Evolutionary conservation across 2,797 vertebrate species (phyloP).

Genomic region (Chiropotes sagulatus): DNA sequence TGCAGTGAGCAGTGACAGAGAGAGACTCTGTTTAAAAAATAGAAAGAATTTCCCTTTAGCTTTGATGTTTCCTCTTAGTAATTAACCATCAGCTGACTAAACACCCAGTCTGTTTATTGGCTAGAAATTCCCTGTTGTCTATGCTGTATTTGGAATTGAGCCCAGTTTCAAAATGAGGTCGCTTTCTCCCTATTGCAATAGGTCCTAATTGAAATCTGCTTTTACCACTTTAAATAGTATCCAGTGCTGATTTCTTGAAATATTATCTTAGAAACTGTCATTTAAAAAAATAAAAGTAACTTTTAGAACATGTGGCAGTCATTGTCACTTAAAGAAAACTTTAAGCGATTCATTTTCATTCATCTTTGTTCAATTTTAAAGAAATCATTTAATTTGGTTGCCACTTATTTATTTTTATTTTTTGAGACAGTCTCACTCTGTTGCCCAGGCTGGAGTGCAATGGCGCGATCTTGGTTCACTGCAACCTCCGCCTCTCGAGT

Average conservation of each 20-base stretch:
- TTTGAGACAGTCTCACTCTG: too few relatives aligned
- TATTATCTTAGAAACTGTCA: background rate
- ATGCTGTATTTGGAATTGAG: background rate
- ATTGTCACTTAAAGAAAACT: background rate
- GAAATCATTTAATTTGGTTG: background rate
- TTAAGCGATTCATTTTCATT: background rate
- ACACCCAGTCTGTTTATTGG: background rate
- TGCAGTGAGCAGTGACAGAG: too few relatives aligned
- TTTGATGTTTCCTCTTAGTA: background rate
- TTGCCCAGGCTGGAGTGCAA: too few relatives aligned
- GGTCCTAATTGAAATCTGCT: background rate
- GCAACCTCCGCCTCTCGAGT: too few relatives aligned
- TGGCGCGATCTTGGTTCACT: too few relatives aligned
- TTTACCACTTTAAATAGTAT: too few relatives aligned
- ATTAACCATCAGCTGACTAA: background rate
- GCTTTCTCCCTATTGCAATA: background rate
- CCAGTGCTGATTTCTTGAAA: background rate
- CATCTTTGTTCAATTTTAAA: background rate
- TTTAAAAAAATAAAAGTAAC: background rate
- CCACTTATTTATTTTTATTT: too few relatives aligned
- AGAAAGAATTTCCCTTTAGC: background rate
- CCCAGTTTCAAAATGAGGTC: background rate
- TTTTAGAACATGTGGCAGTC: background rate
- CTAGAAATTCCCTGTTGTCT: background rate
- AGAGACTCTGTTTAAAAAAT: too few relatives aligned